These are phyloP conservation scores for Scolanthus callimorphus DNA, from an alignment of 92 coral and sea anemone species.

Conservation along the genomic window DNA sequence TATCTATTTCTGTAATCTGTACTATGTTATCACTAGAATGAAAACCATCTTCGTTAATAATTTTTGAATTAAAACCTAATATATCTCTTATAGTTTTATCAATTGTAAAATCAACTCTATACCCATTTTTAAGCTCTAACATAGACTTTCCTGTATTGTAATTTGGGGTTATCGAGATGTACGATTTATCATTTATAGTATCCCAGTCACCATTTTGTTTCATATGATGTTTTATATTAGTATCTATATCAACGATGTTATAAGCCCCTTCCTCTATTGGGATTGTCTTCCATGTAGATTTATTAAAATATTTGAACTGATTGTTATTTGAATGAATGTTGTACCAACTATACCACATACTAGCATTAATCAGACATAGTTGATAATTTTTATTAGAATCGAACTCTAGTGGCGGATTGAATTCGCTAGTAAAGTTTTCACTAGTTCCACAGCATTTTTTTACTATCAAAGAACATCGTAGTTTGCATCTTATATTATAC, in stretches of 20 bases:
- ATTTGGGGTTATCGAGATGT: background rate
- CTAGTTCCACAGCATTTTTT: background rate
- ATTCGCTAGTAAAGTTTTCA: slow-evolving; percentile 10
- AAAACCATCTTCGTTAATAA: slow-evolving; percentile 13
- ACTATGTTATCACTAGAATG: slow-evolving; percentile 10
- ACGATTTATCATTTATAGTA: background rate
- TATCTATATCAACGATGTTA: slow-evolving; percentile 16
- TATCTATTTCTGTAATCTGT: slow-evolving; percentile 15
- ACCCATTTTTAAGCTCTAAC: slow-evolving; percentile 14
- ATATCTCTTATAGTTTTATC: slow-evolving; percentile 9
- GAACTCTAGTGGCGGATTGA: background rate
- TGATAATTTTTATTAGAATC: slow-evolving; percentile 6
- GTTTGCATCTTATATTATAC: slow-evolving; percentile 13
- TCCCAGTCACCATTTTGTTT: slow-evolving; percentile 2
- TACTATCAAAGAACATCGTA: slow-evolving; percentile 14
- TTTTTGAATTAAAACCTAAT: slow-evolving; percentile 14
- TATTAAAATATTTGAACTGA: slow-evolving; percentile 22
- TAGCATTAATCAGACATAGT: slow-evolving; percentile 5
- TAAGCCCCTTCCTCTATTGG: slow-evolving; percentile 5
- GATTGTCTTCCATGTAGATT: slow-evolving; percentile 15
- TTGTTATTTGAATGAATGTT: slow-evolving; percentile 15
- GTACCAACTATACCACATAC: slow-evolving; percentile 24
- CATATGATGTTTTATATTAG: slow-evolving; percentile 9
- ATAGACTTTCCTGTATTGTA: slow-evolving; percentile 3
- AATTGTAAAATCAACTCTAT: slow-evolving; percentile 29